These are phyloP conservation scores for Sapayoa aenigma DNA, from an alignment of 2,113 vertebrate species.

Conservation along the genomic window DNA sequence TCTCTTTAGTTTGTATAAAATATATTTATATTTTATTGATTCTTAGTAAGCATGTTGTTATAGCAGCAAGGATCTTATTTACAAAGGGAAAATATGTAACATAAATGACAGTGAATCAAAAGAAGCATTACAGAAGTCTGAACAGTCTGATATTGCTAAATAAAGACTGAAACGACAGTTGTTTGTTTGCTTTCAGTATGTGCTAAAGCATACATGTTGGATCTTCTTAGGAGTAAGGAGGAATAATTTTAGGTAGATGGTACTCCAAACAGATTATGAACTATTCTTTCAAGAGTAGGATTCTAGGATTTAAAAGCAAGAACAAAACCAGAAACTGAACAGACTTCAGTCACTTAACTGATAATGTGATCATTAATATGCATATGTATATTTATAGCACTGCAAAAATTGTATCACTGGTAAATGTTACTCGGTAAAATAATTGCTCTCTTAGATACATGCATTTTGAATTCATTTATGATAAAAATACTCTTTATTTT, in stretches of 20 bases:
- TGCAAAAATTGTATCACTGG: background rate
- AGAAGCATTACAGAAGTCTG: background rate
- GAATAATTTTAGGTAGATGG: background rate
- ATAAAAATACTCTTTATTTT: background rate
- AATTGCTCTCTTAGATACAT: background rate
- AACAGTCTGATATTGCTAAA: background rate
- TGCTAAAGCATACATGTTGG: background rate
- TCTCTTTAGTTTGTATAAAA: conserved; percentile 4
- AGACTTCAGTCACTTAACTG: background rate
- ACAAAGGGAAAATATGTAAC: background rate
- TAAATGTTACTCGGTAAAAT: background rate
- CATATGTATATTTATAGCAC: background rate
- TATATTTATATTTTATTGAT: conserved; percentile 34
- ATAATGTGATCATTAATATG: background rate
- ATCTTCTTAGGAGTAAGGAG: background rate
- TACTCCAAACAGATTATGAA: background rate
- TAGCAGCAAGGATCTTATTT: conserved; percentile 19
- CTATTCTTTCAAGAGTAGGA: background rate
- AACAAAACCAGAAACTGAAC: background rate
- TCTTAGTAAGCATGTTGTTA: background rate
- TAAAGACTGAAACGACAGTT: background rate
- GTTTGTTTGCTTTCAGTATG: background rate
- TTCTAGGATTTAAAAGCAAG: background rate
- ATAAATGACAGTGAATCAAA: conserved; percentile 13
- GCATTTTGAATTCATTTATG: background rate